Conservation (phyloP, 2,888 invertebrate species). For the Tetramorium bicarinatum region DNA sequence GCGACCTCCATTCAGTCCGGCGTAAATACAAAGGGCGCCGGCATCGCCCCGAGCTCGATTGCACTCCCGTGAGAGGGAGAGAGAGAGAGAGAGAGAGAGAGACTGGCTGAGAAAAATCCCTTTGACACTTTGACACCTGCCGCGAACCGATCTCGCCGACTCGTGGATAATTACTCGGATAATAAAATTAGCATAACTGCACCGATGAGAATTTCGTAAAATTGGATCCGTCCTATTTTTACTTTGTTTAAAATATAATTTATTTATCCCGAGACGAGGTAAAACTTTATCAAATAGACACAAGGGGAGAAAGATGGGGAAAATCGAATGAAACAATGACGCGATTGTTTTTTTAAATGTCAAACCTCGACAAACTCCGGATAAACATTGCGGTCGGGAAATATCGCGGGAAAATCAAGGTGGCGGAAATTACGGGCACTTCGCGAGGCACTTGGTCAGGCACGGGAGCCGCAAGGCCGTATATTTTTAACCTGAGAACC, state of each 20-base stretch:
- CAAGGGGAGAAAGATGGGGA: neutral
- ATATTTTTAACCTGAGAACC: conserved; percentile 82
- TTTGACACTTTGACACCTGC: conserved; percentile 54
- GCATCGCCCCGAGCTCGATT: conserved; percentile 56
- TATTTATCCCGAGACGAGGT: neutral
- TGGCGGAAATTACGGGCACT: conserved; percentile 73
- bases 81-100: neutral
- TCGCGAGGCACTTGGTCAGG: conserved; percentile 68
- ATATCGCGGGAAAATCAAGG: conserved; percentile 62
- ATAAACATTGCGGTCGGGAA: conserved; percentile 37
- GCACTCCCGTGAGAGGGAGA: conserved; percentile 51
- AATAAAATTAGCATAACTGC: conserved; percentile 9
- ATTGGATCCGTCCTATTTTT: neutral
- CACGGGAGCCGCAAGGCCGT: conserved; percentile 73
- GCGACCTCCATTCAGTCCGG: conserved; percentile 74
- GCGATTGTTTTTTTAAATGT: neutral
- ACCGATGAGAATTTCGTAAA: neutral
- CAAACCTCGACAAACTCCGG: conserved; percentile 12
- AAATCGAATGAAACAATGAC: neutral
- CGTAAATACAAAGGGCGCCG: conserved; percentile 68
- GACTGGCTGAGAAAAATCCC: conserved; percentile 40
- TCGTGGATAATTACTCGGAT: conserved; percentile 12
- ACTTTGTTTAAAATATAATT: conserved; percentile 3
- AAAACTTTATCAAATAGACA: neutral
- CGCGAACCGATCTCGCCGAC: conserved; percentile 26